Percentiles rank a stretch among this genome's conserved stretches.
phyloP scores from a whole-genome alignment of 2,797 vertebrate genomes.

The Margarornis squamiger region DNA sequence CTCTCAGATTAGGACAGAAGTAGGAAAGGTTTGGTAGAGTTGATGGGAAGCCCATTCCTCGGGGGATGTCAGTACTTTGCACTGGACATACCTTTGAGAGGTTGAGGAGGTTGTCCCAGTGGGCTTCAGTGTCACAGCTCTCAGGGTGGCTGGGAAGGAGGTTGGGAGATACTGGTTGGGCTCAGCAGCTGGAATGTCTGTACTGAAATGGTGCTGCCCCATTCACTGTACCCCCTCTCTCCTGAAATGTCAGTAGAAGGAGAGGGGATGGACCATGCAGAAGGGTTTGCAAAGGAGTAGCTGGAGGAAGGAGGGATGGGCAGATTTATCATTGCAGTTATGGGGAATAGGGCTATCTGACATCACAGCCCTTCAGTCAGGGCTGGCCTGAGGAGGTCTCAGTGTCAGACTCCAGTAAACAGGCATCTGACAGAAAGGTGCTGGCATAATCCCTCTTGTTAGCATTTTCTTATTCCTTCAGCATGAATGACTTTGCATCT shows the following conservation, averaged over 20 bases:
- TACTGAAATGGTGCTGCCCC: neutral
- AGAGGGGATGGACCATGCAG: neutral
- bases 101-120: neutral
- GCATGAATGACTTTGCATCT: neutral
- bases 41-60: neutral
- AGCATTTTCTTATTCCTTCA: neutral
- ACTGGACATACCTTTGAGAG: neutral
- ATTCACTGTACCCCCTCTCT: neutral
- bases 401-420: neutral
- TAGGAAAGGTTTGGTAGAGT: neutral
- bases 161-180: neutral
- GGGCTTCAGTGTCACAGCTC: neutral
- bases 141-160: neutral
- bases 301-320: neutral
- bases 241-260: neutral
- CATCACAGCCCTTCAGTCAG: neutral
- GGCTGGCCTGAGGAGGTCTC: neutral
- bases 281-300: neutral
- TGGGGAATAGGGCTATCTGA: neutral
- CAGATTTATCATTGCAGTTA: neutral
- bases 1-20: neutral
- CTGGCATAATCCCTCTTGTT: neutral
- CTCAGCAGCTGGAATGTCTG: neutral
- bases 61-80: fast-evolving
- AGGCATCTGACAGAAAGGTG: neutral